phyloP scores from a whole-genome alignment of 2,888 invertebrate species.

The Steinernema scapterisci region DNA sequence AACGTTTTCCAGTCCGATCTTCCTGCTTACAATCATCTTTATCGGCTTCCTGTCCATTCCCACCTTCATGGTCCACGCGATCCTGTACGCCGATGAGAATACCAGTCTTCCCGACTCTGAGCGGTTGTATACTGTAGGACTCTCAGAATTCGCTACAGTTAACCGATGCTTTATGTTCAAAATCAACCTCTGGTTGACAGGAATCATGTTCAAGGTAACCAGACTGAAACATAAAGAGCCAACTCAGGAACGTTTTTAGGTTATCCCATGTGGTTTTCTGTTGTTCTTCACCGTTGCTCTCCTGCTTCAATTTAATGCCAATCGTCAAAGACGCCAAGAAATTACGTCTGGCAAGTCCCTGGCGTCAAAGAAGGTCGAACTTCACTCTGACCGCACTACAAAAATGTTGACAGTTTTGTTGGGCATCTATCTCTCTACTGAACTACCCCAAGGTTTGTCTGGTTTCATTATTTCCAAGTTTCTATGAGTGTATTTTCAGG shows the following conservation, averaged over 20 bases:
- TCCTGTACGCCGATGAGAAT: slow-evolving; percentile 48
- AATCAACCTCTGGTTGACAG: slow-evolving; percentile 65
- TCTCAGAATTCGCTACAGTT: slow-evolving; percentile 48
- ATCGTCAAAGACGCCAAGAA: slow-evolving; percentile 41
- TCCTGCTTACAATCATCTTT: slow-evolving; percentile 53
- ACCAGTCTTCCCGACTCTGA: background rate
- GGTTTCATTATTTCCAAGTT: background rate
- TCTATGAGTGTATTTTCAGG: slow-evolving; percentile 32
- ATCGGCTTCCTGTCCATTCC: slow-evolving; percentile 62
- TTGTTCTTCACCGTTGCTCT: slow-evolving; percentile 54
- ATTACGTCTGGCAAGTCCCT: slow-evolving; percentile 47
- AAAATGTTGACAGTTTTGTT: slow-evolving; percentile 37
- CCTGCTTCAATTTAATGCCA: slow-evolving; percentile 49
- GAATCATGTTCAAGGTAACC: slow-evolving; percentile 62
- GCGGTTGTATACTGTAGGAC: slow-evolving; percentile 50
- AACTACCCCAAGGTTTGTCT: slow-evolving; percentile 38
- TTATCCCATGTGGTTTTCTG: slow-evolving; percentile 54
- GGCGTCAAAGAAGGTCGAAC: slow-evolving; percentile 40
- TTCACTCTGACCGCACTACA: slow-evolving; percentile 38
- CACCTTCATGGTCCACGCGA: slow-evolving; percentile 64
- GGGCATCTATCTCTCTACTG: slow-evolving; percentile 36
- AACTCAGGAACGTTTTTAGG: slow-evolving; percentile 37
- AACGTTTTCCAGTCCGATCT: slow-evolving; percentile 55
- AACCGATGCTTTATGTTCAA: slow-evolving; percentile 61
- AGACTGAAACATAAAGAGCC: background rate